Percentiles rank a stretch among this genome's conserved stretches.
Evolutionary conservation across 2,113 vertebrate species (phyloP).

Genomic region (Sarotherodon lohbergeri): DNA sequence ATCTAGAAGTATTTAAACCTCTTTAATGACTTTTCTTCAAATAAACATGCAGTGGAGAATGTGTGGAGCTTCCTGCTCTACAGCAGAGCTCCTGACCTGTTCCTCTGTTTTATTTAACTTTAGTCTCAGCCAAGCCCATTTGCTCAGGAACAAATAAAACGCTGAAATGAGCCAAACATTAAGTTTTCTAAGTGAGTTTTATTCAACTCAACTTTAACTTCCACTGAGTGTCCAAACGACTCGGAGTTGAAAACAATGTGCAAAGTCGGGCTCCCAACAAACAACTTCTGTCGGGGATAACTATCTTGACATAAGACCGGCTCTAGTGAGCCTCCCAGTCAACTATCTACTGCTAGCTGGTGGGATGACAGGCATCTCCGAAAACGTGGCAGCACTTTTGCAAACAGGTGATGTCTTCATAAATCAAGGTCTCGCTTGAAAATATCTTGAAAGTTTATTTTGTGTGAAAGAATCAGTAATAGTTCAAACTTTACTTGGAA

Average conservation of each 20-base stretch:
- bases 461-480: neutral
- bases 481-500: neutral
- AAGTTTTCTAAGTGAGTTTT: neutral
- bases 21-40: neutral
- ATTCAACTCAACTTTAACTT: neutral
- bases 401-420: fast-evolving
- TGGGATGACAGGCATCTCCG: neutral
- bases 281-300: neutral
- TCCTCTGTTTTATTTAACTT: fast-evolving
- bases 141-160: neutral
- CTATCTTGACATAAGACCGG: neutral
- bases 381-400: fast-evolving
- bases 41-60: neutral
- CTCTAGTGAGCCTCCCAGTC: neutral
- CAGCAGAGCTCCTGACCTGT: neutral
- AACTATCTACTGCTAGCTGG: neutral
- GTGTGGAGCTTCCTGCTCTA: neutral
- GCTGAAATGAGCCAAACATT: neutral
- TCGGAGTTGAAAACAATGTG: neutral
- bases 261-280: fast-evolving
- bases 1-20: fast-evolving
- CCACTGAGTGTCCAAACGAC: fast-evolving
- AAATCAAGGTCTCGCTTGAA: neutral
- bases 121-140: neutral
- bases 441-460: neutral